Conservation (phyloP, 2,113 vertebrate species). For the Sceloporus undulatus region DNA sequence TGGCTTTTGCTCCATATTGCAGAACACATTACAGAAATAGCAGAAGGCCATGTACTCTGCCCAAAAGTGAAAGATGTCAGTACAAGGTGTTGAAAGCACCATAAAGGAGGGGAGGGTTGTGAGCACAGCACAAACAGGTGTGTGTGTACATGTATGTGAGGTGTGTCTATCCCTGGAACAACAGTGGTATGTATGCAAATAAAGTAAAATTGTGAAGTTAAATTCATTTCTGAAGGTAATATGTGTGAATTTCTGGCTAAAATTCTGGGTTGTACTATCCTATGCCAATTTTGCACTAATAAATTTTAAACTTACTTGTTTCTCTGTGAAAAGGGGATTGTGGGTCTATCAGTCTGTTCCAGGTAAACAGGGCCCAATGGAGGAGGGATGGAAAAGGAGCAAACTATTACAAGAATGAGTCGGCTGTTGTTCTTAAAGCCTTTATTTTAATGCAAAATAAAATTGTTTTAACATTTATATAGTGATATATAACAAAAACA, state of each 20-base stretch:
- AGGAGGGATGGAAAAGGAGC: neutral
- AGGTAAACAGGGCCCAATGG: neutral
- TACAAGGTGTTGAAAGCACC: neutral
- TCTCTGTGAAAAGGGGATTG: too few species aligned
- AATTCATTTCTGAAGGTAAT: too few species aligned
- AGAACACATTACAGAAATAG: too few species aligned
- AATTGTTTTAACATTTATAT: slow-evolving; percentile 76
- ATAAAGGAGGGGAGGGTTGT: neutral
- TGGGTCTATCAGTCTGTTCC: neutral
- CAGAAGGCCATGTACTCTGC: too few species aligned
- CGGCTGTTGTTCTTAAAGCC: slow-evolving; percentile 70
- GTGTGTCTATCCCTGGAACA: too few species aligned
- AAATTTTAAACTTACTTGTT: too few species aligned
- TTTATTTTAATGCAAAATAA: slow-evolving; percentile 87
- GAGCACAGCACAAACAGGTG: neutral
- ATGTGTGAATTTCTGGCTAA: too few species aligned
- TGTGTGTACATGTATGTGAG: neutral
- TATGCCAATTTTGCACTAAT: too few species aligned
- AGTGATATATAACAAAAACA: slow-evolving; percentile 75
- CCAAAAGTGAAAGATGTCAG: neutral
- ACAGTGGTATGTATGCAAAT: too few species aligned
- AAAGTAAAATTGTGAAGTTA: too few species aligned
- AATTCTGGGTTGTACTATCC: too few species aligned
- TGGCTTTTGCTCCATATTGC: too few species aligned
- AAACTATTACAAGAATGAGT: slow-evolving; percentile 26